phyloP scores from a whole-genome alignment of 2,888 invertebrate species.

The Lacanobia oleracea region DNA sequence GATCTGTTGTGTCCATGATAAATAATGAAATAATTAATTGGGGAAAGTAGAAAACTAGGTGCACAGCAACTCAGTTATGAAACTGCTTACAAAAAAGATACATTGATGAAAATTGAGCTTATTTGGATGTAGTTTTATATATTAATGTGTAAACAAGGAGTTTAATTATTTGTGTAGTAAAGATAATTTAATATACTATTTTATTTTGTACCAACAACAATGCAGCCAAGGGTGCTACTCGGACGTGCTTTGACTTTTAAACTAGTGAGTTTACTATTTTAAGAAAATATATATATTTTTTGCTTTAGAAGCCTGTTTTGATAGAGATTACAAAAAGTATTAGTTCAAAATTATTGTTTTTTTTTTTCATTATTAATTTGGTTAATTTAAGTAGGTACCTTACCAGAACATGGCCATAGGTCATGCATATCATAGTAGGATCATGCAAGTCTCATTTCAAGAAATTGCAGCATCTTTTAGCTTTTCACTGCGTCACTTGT shows the following conservation, averaged over 20 bases:
- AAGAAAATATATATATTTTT: neutral
- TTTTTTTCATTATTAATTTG: neutral
- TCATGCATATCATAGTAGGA: neutral
- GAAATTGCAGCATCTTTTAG: slow-evolving; percentile 3
- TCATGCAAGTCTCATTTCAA: neutral
- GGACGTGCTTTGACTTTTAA: slow-evolving; percentile 46
- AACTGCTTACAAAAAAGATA: slow-evolving; percentile 9
- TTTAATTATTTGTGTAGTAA: slow-evolving; percentile 3
- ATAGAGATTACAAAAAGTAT: neutral
- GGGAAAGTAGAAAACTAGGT: slow-evolving; percentile 27
- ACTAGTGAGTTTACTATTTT: slow-evolving; percentile 36
- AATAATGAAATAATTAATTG: slow-evolving; percentile 21
- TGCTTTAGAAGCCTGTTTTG: neutral
- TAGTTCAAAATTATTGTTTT: neutral
- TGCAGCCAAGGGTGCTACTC: slow-evolving; percentile 51
- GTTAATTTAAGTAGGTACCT: neutral
- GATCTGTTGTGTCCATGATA: slow-evolving; percentile 12
- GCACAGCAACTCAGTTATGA: slow-evolving; percentile 27
- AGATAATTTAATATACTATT: slow-evolving; percentile 19
- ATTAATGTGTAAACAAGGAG: neutral
- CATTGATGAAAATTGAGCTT: neutral
- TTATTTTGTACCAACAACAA: slow-evolving; percentile 34
- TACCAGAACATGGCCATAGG: neutral
- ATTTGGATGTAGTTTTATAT: neutral
- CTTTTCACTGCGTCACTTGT: neutral